Percentiles rank a stretch among this genome's conserved stretches.
These are phyloP conservation scores for Charina bottae DNA, from an alignment of 2,113 vertebrate species.

Conservation along the genomic window DNA sequence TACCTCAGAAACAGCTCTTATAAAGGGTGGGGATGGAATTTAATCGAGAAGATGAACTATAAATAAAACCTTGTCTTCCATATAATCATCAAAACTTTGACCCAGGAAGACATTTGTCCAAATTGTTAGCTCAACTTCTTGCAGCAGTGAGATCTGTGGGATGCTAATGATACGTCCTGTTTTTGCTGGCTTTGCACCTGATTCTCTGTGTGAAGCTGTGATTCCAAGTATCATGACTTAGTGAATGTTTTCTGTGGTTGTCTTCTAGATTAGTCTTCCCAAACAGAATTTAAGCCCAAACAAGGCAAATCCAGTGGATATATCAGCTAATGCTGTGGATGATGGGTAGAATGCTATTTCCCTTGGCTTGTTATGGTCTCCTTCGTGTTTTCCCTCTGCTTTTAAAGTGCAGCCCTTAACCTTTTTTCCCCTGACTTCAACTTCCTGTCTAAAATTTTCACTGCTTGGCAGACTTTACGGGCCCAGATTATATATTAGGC, in stretches of 20 bases:
- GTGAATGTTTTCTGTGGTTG: conserved; percentile 7
- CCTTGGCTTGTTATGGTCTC: conserved; percentile 40
- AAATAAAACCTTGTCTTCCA: no score
- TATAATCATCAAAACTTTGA: no score
- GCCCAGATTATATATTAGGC: conserved; percentile 47
- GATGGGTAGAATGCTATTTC: conserved; percentile 26
- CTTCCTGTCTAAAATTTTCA: conserved; percentile 34
- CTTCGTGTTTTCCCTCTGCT: conserved; percentile 37
- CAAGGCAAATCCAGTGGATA: not conserved
- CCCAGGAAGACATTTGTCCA: not conserved
- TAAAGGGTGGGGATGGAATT: no score
- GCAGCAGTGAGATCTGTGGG: not conserved
- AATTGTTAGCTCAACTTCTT: not conserved
- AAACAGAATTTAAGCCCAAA: not conserved
- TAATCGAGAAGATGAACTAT: no score
- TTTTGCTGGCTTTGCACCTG: not conserved
- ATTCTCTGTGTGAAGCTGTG: not conserved
- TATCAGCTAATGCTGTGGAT: not conserved
- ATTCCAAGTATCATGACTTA: not conserved
- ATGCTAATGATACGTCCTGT: not conserved
- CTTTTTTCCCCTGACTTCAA: conserved; percentile 29
- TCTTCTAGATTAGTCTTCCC: not conserved
- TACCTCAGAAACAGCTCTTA: no score
- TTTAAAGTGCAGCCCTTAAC: conserved; percentile 59
- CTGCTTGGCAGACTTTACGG: conserved; percentile 31